A percentile compares a stretch with the other conserved stretches of the same genome.
Conservation (phyloP, 2,888 invertebrate genomes). For the Apodemia mormo region DNA sequence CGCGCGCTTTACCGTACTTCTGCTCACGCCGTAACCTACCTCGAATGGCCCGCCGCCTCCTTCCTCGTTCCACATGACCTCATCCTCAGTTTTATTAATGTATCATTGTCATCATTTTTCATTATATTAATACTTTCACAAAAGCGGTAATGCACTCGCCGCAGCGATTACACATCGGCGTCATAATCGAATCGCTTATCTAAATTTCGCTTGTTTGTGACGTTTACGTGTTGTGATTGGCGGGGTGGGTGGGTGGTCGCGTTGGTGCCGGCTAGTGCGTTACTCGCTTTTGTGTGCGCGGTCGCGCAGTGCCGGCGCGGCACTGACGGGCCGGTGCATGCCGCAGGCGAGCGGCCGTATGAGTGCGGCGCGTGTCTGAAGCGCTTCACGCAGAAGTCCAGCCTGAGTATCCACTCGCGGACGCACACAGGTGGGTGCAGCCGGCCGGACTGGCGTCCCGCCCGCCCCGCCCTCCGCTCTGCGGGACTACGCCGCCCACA, state of each 20-base stretch:
- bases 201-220: constrained; percentile 50
- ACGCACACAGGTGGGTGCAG: constrained; percentile 87
- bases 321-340: constrained; percentile 74
- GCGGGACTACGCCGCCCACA: constrained; percentile 49
- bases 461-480: constrained; percentile 52
- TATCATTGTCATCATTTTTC: constrained; percentile 68
- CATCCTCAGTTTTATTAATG: constrained; percentile 53
- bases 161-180: constrained; percentile 54
- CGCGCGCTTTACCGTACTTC: constrained; percentile 71
- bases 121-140: constrained; percentile 79
- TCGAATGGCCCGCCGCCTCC: constrained; percentile 56
- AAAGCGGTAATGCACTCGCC: constrained; percentile 82
- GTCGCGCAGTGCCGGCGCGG: constrained; percentile 80
- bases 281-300: constrained; percentile 82
- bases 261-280: constrained; percentile 76
- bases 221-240: constrained; percentile 35
- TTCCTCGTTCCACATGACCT: constrained; percentile 59
- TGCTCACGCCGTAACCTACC: constrained; percentile 63
- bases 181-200: constrained; percentile 45
- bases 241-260: constrained; percentile 50
- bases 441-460: constrained; percentile 74
- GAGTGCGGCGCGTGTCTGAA: constrained; percentile 90
- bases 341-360: constrained; percentile 82
- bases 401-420: constrained; percentile 90
- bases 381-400: constrained; percentile 91